Conservation (phyloP, 2,113 vertebrate genomes). For the Paradoxurus hermaphroditus region DNA sequence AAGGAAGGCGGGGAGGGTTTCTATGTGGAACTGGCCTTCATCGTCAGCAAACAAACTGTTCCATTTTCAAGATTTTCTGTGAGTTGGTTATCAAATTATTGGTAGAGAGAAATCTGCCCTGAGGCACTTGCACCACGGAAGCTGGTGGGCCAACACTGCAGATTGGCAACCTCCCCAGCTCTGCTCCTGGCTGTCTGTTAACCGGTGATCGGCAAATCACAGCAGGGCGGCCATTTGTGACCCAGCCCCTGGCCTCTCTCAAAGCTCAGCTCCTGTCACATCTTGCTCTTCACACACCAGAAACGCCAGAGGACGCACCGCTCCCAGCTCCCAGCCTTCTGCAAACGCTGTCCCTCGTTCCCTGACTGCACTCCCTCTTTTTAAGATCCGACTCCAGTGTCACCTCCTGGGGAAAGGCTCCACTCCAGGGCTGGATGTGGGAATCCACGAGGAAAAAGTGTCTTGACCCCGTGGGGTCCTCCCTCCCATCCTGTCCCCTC, state of each 20-base stretch:
- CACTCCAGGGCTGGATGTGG: neutral
- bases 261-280: neutral
- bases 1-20: too few species aligned
- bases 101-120: neutral
- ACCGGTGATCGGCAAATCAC: neutral
- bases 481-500: too few species aligned
- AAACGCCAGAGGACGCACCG: neutral
- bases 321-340: neutral
- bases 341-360: neutral
- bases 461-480: neutral
- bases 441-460: neutral
- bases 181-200: neutral
- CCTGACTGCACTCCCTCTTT: neutral
- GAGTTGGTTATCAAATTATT: neutral
- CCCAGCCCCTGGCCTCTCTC: neutral
- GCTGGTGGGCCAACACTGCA: neutral
- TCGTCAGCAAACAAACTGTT: neutral
- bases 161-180: neutral
- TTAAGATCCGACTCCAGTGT: neutral
- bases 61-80: neutral
- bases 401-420: neutral
- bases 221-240: neutral
- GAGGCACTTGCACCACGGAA: neutral
- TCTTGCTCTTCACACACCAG: neutral
- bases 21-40: neutral